Evolutionary conservation across 2,113 vertebrate species (phyloP).

Genomic region (Crotophaga sulcirostris): DNA sequence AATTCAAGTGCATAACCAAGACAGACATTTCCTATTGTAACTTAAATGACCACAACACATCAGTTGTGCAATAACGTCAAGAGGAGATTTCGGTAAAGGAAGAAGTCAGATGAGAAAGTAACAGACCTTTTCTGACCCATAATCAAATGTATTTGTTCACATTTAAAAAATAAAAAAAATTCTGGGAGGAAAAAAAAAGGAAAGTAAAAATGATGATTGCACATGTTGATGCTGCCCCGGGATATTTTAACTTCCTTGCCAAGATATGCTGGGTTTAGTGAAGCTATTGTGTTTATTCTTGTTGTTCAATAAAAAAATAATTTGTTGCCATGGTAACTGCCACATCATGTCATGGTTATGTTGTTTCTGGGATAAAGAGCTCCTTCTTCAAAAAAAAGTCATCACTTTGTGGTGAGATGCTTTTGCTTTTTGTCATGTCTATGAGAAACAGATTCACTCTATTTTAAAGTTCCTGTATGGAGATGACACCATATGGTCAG

Average conservation of each 20-base stretch:
- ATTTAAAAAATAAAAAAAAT: not conserved
- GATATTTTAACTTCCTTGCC: conserved; percentile 56
- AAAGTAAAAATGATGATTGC: not conserved
- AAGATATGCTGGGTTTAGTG: conserved; percentile 41
- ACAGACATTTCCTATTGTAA: not conserved
- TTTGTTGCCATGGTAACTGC: conserved; percentile 60
- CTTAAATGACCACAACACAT: not conserved
- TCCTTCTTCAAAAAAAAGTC: conserved; percentile 46
- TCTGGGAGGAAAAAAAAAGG: not conserved
- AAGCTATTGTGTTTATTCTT: conserved; percentile 60
- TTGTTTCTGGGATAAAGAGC: conserved; percentile 59
- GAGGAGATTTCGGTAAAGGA: not conserved
- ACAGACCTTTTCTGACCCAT: not conserved
- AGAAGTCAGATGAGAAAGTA: not conserved
- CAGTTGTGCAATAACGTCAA: not conserved
- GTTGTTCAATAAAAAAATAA: conserved; percentile 68
- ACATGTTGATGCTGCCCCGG: conserved; percentile 37
- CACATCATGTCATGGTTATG: conserved; percentile 58
- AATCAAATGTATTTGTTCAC: not conserved
- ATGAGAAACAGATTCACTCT: not conserved
- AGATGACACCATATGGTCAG: conserved; percentile 17
- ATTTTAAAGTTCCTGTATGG: conserved; percentile 29
- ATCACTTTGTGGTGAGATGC: conserved; percentile 17
- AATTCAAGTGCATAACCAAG: not conserved
- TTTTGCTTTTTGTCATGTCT: conserved; percentile 22